Base-by-base conservation (phyloP, 2,888 invertebrate genomes). In the Ormyrus thymus region DNA sequence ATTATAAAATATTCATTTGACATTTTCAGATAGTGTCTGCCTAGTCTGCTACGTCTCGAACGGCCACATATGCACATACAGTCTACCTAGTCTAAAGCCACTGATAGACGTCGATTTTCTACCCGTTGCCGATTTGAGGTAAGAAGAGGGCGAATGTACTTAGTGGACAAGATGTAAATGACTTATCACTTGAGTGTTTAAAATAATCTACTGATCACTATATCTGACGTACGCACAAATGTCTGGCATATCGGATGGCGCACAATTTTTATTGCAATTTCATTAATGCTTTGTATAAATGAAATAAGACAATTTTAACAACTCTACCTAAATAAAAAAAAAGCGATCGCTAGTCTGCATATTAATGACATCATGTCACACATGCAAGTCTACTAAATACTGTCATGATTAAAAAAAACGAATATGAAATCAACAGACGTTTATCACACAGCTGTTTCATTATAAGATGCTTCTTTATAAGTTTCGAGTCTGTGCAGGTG, bases 71-170 rank as follows among this genome's bases (percentile, higher is more conserved):
- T 93, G 95, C 88, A 96, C 97, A 82, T 97, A 97, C 92, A 98
- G 97, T 92, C 93, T 99, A 91, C 99, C 99, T 81, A 98, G 98
- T 90, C 93, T 99, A 86, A 95, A 97, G 91, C 95, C 95, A 85
- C 93, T 99, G 83, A 93, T 98, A 87, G 97, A 98, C 91, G 94
- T 97, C 82, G 97, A 98, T 91, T 98, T 98, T 92, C 93, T 98
- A 87, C 98, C 98, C 82, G 93, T 97, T 84, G 94, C 96, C 83
- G 97, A 98, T 91, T 94, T 98, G 91, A 97, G 97, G 97, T 97
- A 92, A 92, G 86, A 84, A 73, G 51, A 64, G 51, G n/a, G 46
- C 15, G 11, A 61, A 71, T 64, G 48, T 76, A 10, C 58, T n/a
- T 50, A 50, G 7, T 56, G 11, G 11, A 48, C 59, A 10, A 62